phyloP scores from a whole-genome alignment of 2,888 invertebrate genomes.

The Eupithecia centaureata region DNA sequence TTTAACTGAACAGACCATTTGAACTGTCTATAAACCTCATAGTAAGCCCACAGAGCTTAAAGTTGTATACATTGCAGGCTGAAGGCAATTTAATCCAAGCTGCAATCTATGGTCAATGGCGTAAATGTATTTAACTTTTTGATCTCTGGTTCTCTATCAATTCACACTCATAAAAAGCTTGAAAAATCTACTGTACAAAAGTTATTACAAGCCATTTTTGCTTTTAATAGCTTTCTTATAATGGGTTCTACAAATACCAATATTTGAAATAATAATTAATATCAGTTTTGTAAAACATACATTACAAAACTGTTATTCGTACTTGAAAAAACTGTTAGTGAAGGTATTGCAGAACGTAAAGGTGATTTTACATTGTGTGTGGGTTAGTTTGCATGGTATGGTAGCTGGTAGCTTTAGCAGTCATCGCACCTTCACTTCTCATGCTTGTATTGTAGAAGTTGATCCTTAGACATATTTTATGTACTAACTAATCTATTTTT shows the following conservation, averaged over 20 bases:
- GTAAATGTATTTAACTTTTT: not conserved
- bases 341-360: not conserved
- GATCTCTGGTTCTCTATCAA: not conserved
- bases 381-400: constrained; percentile 19
- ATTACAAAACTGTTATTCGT: not conserved
- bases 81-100: not conserved
- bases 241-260: not conserved
- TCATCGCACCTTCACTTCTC: constrained; percentile 23
- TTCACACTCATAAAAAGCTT: constrained; percentile 1
- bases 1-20: too few species aligned
- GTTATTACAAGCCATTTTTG: not conserved
- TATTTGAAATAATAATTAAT: not conserved
- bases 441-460: constrained; percentile 20
- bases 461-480: not conserved
- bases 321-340: not conserved
- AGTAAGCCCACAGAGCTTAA: not conserved
- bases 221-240: not conserved
- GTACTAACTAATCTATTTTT: not conserved
- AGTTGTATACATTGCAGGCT: not conserved
- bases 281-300: not conserved
- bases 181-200: not conserved
- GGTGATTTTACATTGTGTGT: not conserved
- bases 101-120: not conserved
- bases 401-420: constrained; percentile 31
- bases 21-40: not conserved